These are phyloP conservation scores for Cryptus viduatorius DNA, from an alignment of 2,888 invertebrate species.

Conservation along the genomic window DNA sequence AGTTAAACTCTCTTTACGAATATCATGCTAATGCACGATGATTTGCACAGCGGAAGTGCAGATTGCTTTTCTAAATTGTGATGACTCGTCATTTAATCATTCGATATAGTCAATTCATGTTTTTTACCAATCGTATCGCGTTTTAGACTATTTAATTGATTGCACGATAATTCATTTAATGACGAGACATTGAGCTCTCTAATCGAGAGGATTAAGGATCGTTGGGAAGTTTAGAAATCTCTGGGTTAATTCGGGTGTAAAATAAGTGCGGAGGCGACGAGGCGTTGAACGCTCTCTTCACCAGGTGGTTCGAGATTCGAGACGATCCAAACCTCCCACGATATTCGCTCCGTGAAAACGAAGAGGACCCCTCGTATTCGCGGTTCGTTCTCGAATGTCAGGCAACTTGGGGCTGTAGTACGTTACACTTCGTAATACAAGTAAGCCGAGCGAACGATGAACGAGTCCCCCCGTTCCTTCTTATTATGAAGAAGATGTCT, in stretches of 20 bases:
- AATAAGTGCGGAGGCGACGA: constrained; percentile 46
- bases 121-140: not conserved
- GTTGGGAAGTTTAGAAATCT: constrained; percentile 19
- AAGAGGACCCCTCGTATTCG: constrained; percentile 36
- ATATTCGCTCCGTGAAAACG: constrained; percentile 41
- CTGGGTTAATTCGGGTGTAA: constrained; percentile 58
- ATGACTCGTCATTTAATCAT: not conserved
- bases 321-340: constrained; percentile 53
- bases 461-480: constrained; percentile 52
- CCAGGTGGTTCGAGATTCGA: constrained; percentile 58
- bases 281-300: constrained; percentile 58
- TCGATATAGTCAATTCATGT: not conserved
- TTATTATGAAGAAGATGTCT: constrained; percentile 64
- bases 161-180: not conserved
- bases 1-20: constrained; percentile 4
- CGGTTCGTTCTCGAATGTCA: constrained; percentile 69
- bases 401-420: constrained; percentile 45
- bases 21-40: constrained; percentile 4
- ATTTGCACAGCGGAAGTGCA: not conserved
- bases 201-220: not conserved
- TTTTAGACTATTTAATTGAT: not conserved
- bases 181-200: not conserved
- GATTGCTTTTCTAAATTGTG: not conserved
- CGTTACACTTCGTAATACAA: constrained; percentile 62
- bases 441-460: constrained; percentile 53